Percentiles rank a stretch among this genome's conserved stretches.
Conservation (phyloP, 2,113 vertebrate genomes). For the Rhinoderma darwinii region DNA sequence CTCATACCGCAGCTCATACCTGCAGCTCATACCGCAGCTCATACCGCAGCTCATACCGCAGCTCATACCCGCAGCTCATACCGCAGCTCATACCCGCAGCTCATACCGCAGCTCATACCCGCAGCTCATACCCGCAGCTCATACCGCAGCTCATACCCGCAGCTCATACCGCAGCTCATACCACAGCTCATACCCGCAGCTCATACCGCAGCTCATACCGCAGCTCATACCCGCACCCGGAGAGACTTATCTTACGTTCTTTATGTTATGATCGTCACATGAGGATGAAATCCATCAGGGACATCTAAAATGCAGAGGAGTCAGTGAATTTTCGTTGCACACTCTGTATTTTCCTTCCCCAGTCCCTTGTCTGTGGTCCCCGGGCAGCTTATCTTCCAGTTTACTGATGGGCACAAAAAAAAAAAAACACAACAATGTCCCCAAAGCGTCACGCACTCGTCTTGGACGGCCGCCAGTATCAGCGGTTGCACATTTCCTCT, state of each 20-base stretch:
- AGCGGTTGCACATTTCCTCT: constrained; percentile 35
- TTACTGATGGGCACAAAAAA: constrained; percentile 25
- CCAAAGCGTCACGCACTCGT: background rate
- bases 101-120: no score
- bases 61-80: no score
- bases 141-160: no score
- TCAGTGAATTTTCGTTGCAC: background rate
- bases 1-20: no score
- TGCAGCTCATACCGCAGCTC: no score
- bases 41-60: no score
- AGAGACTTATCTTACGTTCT: background rate
- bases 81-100: no score
- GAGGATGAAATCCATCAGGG: background rate
- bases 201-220: no score
- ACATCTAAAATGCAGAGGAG: background rate
- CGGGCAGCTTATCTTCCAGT: constrained; percentile 5
- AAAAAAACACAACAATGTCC: constrained; percentile 4
- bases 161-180: no score
- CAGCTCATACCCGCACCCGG: background rate
- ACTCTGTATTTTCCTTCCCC: constrained; percentile 4
- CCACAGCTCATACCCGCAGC: no score
- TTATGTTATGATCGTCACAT: background rate
- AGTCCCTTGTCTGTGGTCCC: constrained; percentile 2
- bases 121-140: no score
- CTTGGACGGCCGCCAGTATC: constrained; percentile 40